Evolutionary conservation across 2,888 invertebrate genomes (phyloP).

Genomic region (Nomada ruficornis): DNA sequence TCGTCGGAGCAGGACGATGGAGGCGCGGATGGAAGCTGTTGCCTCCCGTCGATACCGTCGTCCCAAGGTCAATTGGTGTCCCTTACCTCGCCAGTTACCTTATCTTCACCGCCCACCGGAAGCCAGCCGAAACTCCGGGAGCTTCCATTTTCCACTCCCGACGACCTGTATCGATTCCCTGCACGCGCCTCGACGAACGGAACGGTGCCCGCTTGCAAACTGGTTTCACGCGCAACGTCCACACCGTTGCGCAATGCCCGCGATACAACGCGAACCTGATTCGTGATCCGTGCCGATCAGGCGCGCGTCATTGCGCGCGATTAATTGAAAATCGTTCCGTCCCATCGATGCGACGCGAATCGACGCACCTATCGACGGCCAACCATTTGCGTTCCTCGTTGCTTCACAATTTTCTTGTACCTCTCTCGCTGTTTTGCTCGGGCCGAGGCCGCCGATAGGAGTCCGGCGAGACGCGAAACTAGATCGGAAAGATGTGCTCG

Average conservation of each 20-base stretch:
- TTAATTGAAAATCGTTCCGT: constrained; percentile 63
- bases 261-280: constrained; percentile 45
- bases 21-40: constrained; percentile 40
- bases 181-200: constrained; percentile 1
- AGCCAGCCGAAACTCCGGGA: no score
- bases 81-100: no score
- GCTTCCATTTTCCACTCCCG: background rate
- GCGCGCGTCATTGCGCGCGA: constrained; percentile 60
- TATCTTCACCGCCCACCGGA: no score
- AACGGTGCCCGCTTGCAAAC: constrained; percentile 51
- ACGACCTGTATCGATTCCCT: constrained; percentile 4
- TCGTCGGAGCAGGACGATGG: constrained; percentile 10
- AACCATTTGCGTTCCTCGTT: background rate
- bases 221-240: constrained; percentile 68
- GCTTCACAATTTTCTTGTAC: background rate
- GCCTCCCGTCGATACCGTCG: constrained; percentile 10
- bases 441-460: no score
- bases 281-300: constrained; percentile 51
- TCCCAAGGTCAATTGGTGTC: constrained; percentile 26
- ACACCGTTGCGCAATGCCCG: constrained; percentile 56
- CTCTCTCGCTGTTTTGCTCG: background rate
- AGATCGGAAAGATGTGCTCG: no score
- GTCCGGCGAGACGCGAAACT: no score
- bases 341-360: constrained; percentile 22
- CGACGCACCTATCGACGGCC: no score